Conservation (phyloP, 1,140 invertebrate species). For the Pseudomyrmex dendroicus region DNA sequence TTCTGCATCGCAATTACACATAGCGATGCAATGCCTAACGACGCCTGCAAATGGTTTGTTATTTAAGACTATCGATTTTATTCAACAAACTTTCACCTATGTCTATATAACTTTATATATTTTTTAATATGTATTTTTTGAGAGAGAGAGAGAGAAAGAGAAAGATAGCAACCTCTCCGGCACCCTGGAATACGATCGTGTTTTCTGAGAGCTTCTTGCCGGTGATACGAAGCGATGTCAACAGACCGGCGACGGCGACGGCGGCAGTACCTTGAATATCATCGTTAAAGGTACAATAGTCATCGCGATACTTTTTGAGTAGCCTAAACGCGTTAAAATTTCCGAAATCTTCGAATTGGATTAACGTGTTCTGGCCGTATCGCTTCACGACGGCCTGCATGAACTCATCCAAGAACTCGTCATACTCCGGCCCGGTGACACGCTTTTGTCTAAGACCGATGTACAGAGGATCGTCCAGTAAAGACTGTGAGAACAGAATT, state of each 20-base stretch:
- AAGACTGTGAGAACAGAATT: slow-evolving; percentile 83
- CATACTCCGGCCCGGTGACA: slow-evolving; percentile 93
- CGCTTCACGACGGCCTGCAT: slow-evolving; percentile 95
- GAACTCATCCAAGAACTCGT: slow-evolving; percentile 98
- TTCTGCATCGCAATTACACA: slow-evolving; percentile 94
- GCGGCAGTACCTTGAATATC: slow-evolving; percentile 97
- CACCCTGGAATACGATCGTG: slow-evolving; percentile 95
- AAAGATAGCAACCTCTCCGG: slow-evolving; percentile 89
- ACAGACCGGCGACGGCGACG: slow-evolving; percentile 95
- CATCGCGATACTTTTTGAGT: slow-evolving; percentile 92
- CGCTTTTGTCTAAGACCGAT: slow-evolving; percentile 95
- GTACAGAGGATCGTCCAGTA: slow-evolving; percentile 96
- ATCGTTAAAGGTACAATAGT: slow-evolving; percentile 98
- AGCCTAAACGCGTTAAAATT: slow-evolving; percentile 96
- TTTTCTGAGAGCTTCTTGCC: slow-evolving; percentile 92
- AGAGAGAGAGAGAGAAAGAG: too few relatives aligned
- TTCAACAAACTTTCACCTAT: too few relatives aligned
- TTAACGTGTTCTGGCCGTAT: slow-evolving; percentile 93
- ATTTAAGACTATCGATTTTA: background rate
- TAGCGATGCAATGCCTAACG: slow-evolving; percentile 94
- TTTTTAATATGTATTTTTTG: too few relatives aligned
- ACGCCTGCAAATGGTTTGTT: slow-evolving; percentile 86
- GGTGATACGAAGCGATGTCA: slow-evolving; percentile 93
- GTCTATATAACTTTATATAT: too few relatives aligned
- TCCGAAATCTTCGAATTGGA: slow-evolving; percentile 98